Evolutionary conservation across 2,113 vertebrate species (phyloP).

Genomic region (Arenaria interpres): DNA sequence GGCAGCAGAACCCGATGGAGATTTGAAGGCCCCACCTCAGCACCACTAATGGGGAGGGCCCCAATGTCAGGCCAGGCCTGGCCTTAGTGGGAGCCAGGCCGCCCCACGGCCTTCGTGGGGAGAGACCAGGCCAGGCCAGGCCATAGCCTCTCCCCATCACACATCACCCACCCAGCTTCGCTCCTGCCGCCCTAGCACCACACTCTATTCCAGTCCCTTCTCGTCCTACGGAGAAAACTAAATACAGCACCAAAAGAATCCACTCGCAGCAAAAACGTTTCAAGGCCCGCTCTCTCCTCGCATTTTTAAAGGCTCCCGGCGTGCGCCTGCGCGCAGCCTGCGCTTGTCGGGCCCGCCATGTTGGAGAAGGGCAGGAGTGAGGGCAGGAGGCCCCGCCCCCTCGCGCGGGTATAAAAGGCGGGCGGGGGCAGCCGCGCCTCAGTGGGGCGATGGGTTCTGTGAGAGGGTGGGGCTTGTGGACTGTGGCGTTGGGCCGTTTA

Average conservation of each 20-base stretch:
- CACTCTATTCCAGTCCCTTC: too few species aligned
- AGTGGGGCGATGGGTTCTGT: rapidly evolving
- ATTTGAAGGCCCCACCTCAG: neutral
- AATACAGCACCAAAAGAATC: rapidly evolving
- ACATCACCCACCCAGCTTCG: neutral
- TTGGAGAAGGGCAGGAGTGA: neutral
- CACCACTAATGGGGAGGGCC: rapidly evolving
- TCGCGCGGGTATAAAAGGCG: neutral
- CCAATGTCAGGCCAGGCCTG: neutral
- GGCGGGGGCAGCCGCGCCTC: rapidly evolving
- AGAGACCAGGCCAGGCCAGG: rapidly evolving
- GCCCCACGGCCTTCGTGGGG: rapidly evolving
- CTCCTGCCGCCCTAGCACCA: neutral
- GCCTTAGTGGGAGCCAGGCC: rapidly evolving
- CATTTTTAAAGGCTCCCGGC: rapidly evolving
- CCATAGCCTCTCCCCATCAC: too few species aligned
- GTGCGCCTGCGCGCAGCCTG: rapidly evolving
- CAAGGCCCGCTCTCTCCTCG: rapidly evolving
- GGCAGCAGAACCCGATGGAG: rapidly evolving
- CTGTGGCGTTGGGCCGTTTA: rapidly evolving
- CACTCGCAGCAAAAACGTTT: rapidly evolving
- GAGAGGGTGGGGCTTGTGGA: rapidly evolving
- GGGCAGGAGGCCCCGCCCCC: neutral
- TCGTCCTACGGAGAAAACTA: rapidly evolving
- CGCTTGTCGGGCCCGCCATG: neutral